Conservation (phyloP, 2,797 vertebrate genomes). For the Periparus ater region DNA sequence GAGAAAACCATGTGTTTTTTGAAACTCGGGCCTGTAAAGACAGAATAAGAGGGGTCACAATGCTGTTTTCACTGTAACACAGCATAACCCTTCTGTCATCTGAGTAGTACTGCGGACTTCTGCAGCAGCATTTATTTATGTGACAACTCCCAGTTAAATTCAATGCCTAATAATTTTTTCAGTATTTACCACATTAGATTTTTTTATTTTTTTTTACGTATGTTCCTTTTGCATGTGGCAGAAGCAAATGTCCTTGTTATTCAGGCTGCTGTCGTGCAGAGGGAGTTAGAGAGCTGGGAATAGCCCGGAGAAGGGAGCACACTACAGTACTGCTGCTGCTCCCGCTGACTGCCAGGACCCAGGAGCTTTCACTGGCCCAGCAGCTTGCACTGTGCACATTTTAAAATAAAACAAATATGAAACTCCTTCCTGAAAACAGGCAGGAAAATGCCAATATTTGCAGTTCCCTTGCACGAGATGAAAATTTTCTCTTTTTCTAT, state of each 20-base stretch:
- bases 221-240: constrained; percentile 54
- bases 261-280: constrained; percentile 76
- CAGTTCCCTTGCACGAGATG: background rate
- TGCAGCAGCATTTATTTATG: background rate
- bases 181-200: background rate
- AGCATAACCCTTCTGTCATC: background rate
- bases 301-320: constrained; percentile 62
- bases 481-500: background rate
- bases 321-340: constrained; percentile 67
- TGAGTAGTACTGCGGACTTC: background rate
- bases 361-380: background rate
- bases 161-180: background rate
- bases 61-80: background rate
- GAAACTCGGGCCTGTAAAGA: background rate
- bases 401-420: background rate
- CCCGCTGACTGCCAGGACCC: fast-evolving
- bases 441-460: background rate
- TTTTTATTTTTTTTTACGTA: fast-evolving
- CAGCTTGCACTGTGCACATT: background rate
- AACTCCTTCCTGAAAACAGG: background rate
- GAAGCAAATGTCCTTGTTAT: constrained; percentile 71
- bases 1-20: background rate
- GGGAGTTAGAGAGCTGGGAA: constrained; percentile 81
- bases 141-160: background rate
- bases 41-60: background rate